Conservation (phyloP, 1,140 invertebrate species). For the Drosophila orosa region DNA sequence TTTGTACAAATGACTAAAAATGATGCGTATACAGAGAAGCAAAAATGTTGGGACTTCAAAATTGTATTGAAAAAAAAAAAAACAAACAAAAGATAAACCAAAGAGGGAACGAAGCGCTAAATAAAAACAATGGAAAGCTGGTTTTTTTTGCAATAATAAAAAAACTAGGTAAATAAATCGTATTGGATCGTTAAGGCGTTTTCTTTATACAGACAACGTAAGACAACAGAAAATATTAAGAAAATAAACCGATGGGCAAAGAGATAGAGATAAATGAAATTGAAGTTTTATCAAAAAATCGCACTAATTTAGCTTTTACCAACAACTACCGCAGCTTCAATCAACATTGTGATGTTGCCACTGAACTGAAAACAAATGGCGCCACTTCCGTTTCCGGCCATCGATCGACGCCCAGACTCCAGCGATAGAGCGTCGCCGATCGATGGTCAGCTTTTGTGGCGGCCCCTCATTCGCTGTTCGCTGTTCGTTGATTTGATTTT, state of each 20-base stretch:
- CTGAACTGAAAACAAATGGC: conserved; percentile 46
- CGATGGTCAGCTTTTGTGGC: conserved; percentile 19
- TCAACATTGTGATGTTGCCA: conserved; percentile 84
- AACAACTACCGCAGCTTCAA: conserved; percentile 84
- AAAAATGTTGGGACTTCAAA: conserved; percentile 8
- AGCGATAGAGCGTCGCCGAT: conserved; percentile 43
- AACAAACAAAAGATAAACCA: not conserved
- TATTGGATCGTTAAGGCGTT: not conserved
- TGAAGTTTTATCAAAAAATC: conserved; percentile 61
- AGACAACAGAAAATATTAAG: not conserved
- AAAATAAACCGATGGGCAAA: conserved; percentile 3
- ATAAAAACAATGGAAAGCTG: conserved; percentile 20
- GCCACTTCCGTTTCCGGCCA: conserved; percentile 16
- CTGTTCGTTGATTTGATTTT: conserved; percentile 11
- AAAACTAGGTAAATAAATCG: conserved; percentile 3
- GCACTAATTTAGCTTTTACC: conserved; percentile 84
- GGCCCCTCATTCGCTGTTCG: not conserved
- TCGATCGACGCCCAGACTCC: conserved; percentile 39
- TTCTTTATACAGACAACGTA: conserved; percentile 25
- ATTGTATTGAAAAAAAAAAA: not conserved
- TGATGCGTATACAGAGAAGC: conserved; percentile 39
- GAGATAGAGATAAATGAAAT: conserved; percentile 18
- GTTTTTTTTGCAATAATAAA: not conserved
- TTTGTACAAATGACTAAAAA: conserved; percentile 60
- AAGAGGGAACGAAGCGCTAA: conserved; percentile 9